Evolutionary conservation across 2,797 vertebrate species (phyloP).

Genomic region (Notamacropus eugenii): DNA sequence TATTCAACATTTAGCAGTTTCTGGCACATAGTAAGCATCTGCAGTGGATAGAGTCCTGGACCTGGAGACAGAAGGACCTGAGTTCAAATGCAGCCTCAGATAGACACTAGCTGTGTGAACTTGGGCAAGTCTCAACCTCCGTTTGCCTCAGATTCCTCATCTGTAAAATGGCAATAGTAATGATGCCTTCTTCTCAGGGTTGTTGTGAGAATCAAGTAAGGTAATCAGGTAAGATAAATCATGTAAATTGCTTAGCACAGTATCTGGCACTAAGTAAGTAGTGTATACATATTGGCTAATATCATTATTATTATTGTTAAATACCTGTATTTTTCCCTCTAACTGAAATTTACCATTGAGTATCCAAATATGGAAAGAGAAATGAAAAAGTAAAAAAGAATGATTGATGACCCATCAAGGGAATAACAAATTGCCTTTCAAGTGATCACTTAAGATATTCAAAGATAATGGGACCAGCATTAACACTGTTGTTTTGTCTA

Average conservation of each 20-base stretch:
- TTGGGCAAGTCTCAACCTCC: not conserved
- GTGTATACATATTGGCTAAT: not conserved
- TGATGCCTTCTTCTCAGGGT: not conserved
- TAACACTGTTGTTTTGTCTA: conserved; percentile 11
- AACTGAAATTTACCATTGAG: not conserved
- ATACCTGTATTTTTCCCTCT: not conserved
- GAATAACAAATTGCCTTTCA: not conserved
- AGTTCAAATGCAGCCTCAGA: not conserved
- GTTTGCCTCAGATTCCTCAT: not conserved
- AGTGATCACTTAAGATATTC: conserved; percentile 4
- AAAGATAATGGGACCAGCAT: conserved; percentile 1
- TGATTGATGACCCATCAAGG: not conserved
- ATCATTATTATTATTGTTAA: not conserved
- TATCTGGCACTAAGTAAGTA: not conserved
- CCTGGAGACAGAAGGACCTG: not conserved
- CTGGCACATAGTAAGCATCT: not conserved
- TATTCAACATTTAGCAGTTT: not conserved
- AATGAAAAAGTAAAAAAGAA: not conserved
- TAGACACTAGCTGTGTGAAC: not conserved
- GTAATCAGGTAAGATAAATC: not conserved
- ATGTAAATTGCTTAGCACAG: not conserved
- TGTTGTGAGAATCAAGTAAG: not conserved
- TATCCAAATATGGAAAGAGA: conserved; percentile 16
- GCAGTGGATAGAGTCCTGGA: not conserved
- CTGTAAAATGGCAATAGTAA: not conserved